A percentile compares a stretch with the other conserved stretches of the same genome.
Conservation (phyloP, 1,140 invertebrate species). For the Adelges cooleyi region DNA sequence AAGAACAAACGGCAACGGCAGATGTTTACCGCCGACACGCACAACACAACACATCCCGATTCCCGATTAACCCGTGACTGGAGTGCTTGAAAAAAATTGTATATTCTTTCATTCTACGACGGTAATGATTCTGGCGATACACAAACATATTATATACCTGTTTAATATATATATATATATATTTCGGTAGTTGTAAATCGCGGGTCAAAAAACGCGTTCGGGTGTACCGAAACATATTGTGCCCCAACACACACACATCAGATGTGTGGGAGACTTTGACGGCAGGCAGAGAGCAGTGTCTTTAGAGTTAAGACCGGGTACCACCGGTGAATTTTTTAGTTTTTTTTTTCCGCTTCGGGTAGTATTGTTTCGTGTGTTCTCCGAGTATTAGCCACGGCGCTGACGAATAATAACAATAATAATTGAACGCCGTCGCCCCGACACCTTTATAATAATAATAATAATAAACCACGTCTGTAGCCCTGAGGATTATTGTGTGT, state of each 20-base stretch:
- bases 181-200: too few relatives aligned
- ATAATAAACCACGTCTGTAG: constrained; percentile 16
- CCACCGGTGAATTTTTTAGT: too few relatives aligned
- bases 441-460: constrained; percentile 21
- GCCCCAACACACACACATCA: neutral
- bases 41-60: neutral
- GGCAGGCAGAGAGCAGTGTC: constrained; percentile 2
- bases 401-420: constrained; percentile 11
- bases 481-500: neutral
- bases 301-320: constrained; percentile 5
- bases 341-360: constrained; percentile 19
- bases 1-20: constrained; percentile 11
- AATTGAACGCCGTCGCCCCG: constrained; percentile 14
- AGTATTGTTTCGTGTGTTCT: neutral
- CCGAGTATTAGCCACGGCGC: constrained; percentile 11
- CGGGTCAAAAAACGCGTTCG: neutral
- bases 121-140: too few relatives aligned
- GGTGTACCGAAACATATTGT: neutral
- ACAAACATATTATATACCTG: too few relatives aligned
- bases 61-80: neutral
- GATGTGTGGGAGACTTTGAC: constrained; percentile 5
- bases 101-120: too few relatives aligned
- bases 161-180: too few relatives aligned
- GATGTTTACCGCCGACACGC: neutral
- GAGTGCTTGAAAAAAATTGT: neutral